These are phyloP conservation scores for Agraylea sexmaculata DNA, from an alignment of 1,140 invertebrate genomes.

Conservation along the genomic window DNA sequence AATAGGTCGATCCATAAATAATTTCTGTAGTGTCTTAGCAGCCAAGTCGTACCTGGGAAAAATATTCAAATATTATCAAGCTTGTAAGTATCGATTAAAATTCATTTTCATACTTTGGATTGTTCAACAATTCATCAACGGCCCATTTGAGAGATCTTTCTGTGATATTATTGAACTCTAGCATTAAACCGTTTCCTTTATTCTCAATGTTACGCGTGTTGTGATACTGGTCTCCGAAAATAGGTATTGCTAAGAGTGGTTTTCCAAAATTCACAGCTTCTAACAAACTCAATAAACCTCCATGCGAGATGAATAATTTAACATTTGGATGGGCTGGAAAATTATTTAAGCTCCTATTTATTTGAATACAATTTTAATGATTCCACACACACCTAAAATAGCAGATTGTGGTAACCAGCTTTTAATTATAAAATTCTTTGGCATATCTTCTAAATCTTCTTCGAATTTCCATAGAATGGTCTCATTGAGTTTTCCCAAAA, in stretches of 20 bases:
- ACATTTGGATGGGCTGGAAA: slow-evolving; percentile 24
- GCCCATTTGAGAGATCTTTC: slow-evolving; percentile 7
- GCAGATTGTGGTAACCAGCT: slow-evolving; percentile 9
- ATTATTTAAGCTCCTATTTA: neutral
- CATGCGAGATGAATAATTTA: slow-evolving; percentile 39
- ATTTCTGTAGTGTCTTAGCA: slow-evolving; percentile 3
- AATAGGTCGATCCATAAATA: slow-evolving; percentile 13
- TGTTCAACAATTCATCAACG: slow-evolving; percentile 7
- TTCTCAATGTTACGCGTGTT: slow-evolving; percentile 9
- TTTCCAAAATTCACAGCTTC: slow-evolving; percentile 37
- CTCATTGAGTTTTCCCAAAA: slow-evolving; percentile 1
- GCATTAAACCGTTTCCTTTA: slow-evolving; percentile 6
- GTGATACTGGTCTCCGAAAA: slow-evolving; percentile 22
- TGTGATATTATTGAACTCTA: slow-evolving; percentile 9
- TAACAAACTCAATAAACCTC: slow-evolving; percentile 35
- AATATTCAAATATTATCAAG: too few species aligned
- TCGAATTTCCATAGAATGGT: slow-evolving; percentile 11
- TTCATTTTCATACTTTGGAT: slow-evolving; percentile 6
- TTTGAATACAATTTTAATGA: neutral
- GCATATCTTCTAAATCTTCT: slow-evolving; percentile 5
- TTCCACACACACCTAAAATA: slow-evolving; percentile 6
- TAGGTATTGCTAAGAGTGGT: slow-evolving; percentile 31
- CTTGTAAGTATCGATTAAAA: neutral
- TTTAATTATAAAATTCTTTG: slow-evolving; percentile 6
- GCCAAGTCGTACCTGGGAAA: too few species aligned